These are phyloP conservation scores for Lordiphosa stackelbergi DNA, from an alignment of 1,140 invertebrate species.

Conservation along the genomic window DNA sequence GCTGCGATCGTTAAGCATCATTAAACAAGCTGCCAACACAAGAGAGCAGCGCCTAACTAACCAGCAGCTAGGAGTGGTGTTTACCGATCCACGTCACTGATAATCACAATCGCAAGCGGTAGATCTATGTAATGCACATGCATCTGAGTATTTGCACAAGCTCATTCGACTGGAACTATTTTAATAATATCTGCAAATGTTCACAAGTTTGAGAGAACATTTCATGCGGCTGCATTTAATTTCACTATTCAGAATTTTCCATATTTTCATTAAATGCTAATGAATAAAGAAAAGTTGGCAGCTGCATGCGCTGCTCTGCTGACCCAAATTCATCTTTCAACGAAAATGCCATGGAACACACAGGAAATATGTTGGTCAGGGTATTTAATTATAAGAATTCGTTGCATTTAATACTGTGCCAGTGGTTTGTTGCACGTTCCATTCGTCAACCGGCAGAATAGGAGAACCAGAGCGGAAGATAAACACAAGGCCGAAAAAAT, in stretches of 20 bases:
- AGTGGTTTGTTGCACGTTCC: conserved; percentile 18
- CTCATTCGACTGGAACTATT: conserved; percentile 25
- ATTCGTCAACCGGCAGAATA: not conserved
- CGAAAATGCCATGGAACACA: conserved; percentile 19
- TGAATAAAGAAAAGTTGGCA: conserved; percentile 47
- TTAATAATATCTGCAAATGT: conserved; percentile 1
- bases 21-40: conserved; percentile 45
- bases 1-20: conserved; percentile 52
- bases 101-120: conserved; percentile 25
- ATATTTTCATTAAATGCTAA: conserved; percentile 43
- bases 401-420: conserved; percentile 34
- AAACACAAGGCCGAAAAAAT: too few relatives aligned
- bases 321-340: conserved; percentile 48
- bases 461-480: not conserved
- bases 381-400: conserved; percentile 41
- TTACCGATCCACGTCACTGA: conserved; percentile 44
- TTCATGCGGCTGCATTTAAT: conserved; percentile 30
- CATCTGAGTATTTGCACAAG: not conserved
- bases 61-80: conserved; percentile 32
- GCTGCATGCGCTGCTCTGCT: conserved; percentile 34
- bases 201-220: too few relatives aligned
- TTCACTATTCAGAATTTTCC: conserved; percentile 23
- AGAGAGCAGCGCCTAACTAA: conserved; percentile 33
- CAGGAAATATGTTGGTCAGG: conserved; percentile 42
- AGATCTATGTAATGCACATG: conserved; percentile 17